phyloP scores from a whole-genome alignment of 35 echinoderm and acorn worm genomes.

The Apostichopus californicus region DNA sequence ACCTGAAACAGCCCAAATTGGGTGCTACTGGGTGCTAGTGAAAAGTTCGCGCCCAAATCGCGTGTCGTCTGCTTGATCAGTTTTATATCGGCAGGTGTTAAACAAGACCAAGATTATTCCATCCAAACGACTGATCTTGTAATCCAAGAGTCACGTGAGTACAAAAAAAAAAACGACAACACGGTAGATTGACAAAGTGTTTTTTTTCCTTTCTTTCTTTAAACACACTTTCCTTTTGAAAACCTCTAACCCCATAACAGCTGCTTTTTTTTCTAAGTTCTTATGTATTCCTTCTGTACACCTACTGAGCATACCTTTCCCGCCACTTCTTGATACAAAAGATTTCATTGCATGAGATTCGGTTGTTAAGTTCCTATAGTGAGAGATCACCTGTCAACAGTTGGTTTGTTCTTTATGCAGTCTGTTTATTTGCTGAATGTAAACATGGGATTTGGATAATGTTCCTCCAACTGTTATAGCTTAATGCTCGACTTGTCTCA shows the following conservation, averaged over 20 bases:
- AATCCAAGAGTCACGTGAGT: not conserved
- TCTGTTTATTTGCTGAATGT: too few relatives aligned
- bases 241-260: not conserved
- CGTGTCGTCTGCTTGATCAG: not conserved
- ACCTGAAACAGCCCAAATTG: too few relatives aligned
- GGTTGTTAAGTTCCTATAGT: too few relatives aligned
- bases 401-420: too few relatives aligned
- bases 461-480: too few relatives aligned
- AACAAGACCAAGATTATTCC: not conserved
- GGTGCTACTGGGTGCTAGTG: too few relatives aligned
- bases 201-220: not conserved
- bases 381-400: too few relatives aligned
- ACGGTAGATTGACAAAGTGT: constrained; percentile 2
- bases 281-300: not conserved
- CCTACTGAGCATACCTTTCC: not conserved
- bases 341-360: too few relatives aligned
- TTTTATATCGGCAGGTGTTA: not conserved
- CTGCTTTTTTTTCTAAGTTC: not conserved
- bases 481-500: too few relatives aligned
- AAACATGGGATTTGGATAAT: too few relatives aligned
- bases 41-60: not conserved
- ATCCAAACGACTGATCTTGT: not conserved
- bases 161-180: not conserved
- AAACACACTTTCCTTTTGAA: constrained; percentile 3
- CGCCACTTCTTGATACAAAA: constrained; percentile 1